Base-by-base conservation (phyloP, 2,113 vertebrate species). In the Nyctibius bracteatus region DNA sequence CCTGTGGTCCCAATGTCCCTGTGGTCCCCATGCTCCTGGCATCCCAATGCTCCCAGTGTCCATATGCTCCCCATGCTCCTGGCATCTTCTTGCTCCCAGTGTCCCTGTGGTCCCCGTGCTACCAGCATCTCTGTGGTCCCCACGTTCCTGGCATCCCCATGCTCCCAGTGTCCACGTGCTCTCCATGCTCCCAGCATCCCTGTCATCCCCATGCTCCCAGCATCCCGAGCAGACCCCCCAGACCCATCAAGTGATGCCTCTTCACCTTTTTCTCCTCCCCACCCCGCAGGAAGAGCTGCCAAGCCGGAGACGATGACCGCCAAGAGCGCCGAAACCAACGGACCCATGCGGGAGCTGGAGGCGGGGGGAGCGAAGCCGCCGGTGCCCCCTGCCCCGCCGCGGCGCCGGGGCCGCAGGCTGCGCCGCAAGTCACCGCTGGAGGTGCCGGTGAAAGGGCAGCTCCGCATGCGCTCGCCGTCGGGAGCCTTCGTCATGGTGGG, bases 401-500 rank as follows among this genome's bases (percentile, higher is more conserved):
- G 95, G 77, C 97, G 78, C 63, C 96, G 93, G 37, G 44, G 96
- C 7, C 86, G 37, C 13, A 41, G 68, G 43, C 95, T 97, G 73
- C 91, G 94, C 28, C 97, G 82, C 80, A 95, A 95, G 41, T 66
- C 94, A 4, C 97, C 95, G 0, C 68, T 94, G 0, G 98, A 98
- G 73, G 68, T 91, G 16, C 31, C 37, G 7, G 97, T 99, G 91
- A 98, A 97, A 54, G 99, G 98, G 27, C 98, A 98, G 96, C 98
- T 99, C 85, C 99, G 99, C 77, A 98, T 99, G 95, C 98, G 98
- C 85, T 99, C 99, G 2, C 95, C 98, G 1, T 99, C 99, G 0
- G 99, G 99, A 61, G 99, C 98, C 46, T 99, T 99, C 74, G 97
- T 99, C 44, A 95, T 99, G 82, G 97, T 99, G 94, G 99, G 99